Evolutionary conservation across 2,797 vertebrate genomes (phyloP).

Genomic region (Enteromius treurensis): DNA sequence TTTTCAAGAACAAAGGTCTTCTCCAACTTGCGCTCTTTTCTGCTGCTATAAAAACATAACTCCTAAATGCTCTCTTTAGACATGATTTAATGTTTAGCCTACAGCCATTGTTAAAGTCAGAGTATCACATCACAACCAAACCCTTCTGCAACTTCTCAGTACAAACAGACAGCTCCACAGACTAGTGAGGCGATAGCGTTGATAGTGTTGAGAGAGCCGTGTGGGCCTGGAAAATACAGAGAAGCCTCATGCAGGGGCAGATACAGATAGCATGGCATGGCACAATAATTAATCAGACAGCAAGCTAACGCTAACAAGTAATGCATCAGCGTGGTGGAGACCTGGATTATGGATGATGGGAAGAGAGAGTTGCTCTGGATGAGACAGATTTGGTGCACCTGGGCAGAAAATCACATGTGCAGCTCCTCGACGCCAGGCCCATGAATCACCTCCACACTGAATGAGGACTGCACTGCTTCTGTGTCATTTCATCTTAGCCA

Average conservation of each 20-base stretch:
- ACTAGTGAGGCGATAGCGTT: slow-evolving; percentile 6
- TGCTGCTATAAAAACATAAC: slow-evolving; percentile 35
- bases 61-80: slow-evolving; percentile 5
- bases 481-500: slow-evolving; percentile 54
- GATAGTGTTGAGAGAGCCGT: neutral
- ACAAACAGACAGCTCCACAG: slow-evolving; percentile 19
- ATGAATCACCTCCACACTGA: slow-evolving; percentile 63
- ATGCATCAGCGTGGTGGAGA: slow-evolving; percentile 55
- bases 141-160: slow-evolving; percentile 23
- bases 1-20: slow-evolving; percentile 1
- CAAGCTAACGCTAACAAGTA: slow-evolving; percentile 59
- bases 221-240: slow-evolving; percentile 9
- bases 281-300: slow-evolving; percentile 57
- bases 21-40: slow-evolving; percentile 3
- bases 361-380: slow-evolving; percentile 48
- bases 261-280: slow-evolving; percentile 49
- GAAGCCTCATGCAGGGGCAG: slow-evolving; percentile 47
- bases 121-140: slow-evolving; percentile 23
- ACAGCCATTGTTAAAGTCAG: slow-evolving; percentile 28
- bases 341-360: slow-evolving; percentile 57
- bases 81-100: slow-evolving; percentile 40
- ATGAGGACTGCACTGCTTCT: slow-evolving; percentile 52
- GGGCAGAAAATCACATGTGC: slow-evolving; percentile 63
- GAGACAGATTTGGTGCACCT: slow-evolving; percentile 62
- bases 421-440: slow-evolving; percentile 52